These are phyloP conservation scores for Corydoras maculifer DNA, from an alignment of 2,113 vertebrate species.

Conservation along the genomic window DNA sequence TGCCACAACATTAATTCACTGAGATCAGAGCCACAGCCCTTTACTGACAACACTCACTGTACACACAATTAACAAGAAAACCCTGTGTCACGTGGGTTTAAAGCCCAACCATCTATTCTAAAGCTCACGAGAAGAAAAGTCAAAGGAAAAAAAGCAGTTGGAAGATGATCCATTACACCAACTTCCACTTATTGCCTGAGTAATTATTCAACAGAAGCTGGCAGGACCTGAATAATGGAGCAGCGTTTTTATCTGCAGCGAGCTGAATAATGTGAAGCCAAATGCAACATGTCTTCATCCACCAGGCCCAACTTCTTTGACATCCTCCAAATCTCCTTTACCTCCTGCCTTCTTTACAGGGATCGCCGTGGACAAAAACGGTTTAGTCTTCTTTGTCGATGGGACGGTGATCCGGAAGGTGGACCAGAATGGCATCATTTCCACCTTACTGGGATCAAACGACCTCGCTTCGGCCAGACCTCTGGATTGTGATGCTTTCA, in stretches of 20 bases:
- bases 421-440: no score
- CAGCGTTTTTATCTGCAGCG: conserved; percentile 67
- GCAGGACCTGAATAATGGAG: conserved; percentile 66
- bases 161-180: conserved; percentile 52
- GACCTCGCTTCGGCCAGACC: no score
- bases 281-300: conserved; percentile 64
- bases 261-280: conserved; percentile 72
- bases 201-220: conserved; percentile 70
- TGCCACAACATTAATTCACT: conserved; percentile 43
- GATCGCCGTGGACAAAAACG: no score
- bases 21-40: conserved; percentile 41
- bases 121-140: background rate
- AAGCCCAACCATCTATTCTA: conserved; percentile 11
- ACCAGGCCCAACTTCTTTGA: conserved; percentile 53
- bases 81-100: conserved; percentile 56
- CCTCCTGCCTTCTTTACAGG: background rate
- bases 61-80: conserved; percentile 50
- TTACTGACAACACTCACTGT: conserved; percentile 52
- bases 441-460: no score
- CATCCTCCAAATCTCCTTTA: conserved; percentile 35
- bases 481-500: no score
- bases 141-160: background rate
- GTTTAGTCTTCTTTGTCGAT: no score
- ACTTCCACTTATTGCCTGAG: conserved; percentile 62
- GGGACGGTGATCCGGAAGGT: no score